Evolutionary conservation across 2,113 vertebrate species (phyloP).

Genomic region (Lepidothrix coronata): DNA sequence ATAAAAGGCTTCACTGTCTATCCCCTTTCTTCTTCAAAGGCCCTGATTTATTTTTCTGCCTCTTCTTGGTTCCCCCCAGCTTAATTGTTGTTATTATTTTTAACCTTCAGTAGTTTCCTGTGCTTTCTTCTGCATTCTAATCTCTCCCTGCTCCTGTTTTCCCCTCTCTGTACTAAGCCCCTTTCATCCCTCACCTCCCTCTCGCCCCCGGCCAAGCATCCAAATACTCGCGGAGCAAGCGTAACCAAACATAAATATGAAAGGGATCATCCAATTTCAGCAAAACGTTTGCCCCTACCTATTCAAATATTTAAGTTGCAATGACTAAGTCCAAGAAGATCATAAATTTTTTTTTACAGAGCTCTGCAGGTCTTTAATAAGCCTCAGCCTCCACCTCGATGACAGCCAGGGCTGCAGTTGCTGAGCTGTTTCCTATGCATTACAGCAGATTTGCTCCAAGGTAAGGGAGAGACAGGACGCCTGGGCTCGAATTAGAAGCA

Average conservation of each 20-base stretch:
- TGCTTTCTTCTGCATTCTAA: slow-evolving; percentile 1
- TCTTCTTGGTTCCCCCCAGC: neutral
- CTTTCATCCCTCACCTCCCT: slow-evolving; percentile 35
- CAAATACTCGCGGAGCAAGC: neutral
- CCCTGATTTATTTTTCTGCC: neutral
- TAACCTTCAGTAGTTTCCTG: slow-evolving; percentile 9
- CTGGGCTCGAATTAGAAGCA: slow-evolving; percentile 4
- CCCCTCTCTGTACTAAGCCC: neutral
- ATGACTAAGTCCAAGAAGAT: slow-evolving; percentile 1
- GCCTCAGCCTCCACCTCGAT: neutral
- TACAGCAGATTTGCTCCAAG: slow-evolving; percentile 48
- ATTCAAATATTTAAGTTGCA: slow-evolving; percentile 52
- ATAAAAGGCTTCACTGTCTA: slow-evolving; percentile 41
- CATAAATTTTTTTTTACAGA: neutral
- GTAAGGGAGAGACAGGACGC: neutral
- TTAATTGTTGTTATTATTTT: slow-evolving; percentile 51
- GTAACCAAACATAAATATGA: slow-evolving; percentile 21
- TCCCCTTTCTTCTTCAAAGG: slow-evolving; percentile 34
- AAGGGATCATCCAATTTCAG: slow-evolving; percentile 46
- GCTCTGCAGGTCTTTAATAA: slow-evolving; percentile 51
- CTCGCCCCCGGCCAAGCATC: neutral
- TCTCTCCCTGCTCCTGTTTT: neutral
- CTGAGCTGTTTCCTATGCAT: slow-evolving; percentile 50
- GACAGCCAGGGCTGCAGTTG: neutral
- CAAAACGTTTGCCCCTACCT: slow-evolving; percentile 8